Conservation (phyloP, 2,888 invertebrate genomes). For the Volucella bombylans region DNA sequence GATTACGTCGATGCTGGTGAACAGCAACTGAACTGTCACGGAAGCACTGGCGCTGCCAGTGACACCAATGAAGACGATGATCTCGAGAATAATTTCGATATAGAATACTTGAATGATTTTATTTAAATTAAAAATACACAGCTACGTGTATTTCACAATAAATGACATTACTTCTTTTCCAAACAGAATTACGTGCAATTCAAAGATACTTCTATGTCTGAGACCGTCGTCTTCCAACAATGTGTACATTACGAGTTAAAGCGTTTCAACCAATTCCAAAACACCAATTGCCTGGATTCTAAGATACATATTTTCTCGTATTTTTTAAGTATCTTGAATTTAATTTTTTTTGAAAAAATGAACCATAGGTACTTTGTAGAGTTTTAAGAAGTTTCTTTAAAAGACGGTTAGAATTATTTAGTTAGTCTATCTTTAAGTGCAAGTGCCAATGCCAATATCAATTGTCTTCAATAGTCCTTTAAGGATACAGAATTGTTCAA, state of each 20-base stretch:
- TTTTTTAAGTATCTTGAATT: too few relatives aligned
- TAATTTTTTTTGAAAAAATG: too few relatives aligned
- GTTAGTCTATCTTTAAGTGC: neutral
- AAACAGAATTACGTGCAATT: constrained; percentile 34
- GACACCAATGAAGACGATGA: constrained; percentile 61
- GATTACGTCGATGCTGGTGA: constrained; percentile 76
- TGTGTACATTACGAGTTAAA: constrained; percentile 19
- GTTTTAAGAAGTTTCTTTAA: constrained; percentile 42
- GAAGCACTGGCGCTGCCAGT: constrained; percentile 21
- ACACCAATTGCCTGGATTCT: neutral
- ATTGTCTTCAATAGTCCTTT: constrained; percentile 58
- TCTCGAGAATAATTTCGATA: constrained; percentile 79
- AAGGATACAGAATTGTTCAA: constrained; percentile 43
- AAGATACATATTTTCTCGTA: too few relatives aligned
- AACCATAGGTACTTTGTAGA: neutral
- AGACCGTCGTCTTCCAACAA: constrained; percentile 46
- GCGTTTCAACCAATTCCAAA: constrained; percentile 15
- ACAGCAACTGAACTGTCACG: constrained; percentile 26
- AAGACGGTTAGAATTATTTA: constrained; percentile 34
- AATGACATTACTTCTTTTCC: neutral
- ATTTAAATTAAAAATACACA: constrained; percentile 69
- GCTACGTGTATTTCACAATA: too few relatives aligned
- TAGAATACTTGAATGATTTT: constrained; percentile 81
- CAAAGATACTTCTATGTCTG: neutral
- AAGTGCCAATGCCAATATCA: constrained; percentile 3